These are phyloP conservation scores for Calliphora vomitoria DNA, from an alignment of 2,888 invertebrate genomes.

Conservation along the genomic window DNA sequence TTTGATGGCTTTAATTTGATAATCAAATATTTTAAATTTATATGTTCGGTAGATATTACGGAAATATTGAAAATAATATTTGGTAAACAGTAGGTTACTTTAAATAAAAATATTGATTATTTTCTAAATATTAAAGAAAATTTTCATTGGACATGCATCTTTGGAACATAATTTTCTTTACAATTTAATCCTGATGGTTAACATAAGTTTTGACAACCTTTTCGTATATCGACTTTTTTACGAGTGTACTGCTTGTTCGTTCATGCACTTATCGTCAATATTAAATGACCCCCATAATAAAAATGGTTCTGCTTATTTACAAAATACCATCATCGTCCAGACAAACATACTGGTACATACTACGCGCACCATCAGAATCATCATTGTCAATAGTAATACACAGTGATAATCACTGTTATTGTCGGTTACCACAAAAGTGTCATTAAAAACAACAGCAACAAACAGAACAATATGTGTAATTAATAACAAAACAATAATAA, in stretches of 20 bases:
- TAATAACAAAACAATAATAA: slow-evolving; percentile 41
- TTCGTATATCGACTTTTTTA: not conserved
- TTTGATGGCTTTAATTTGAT: too few species aligned
- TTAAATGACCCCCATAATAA: slow-evolving; percentile 27
- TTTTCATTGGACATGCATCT: too few species aligned
- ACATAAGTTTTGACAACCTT: too few species aligned
- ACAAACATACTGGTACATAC: not conserved
- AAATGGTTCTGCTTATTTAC: not conserved
- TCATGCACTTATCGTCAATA: slow-evolving; percentile 9
- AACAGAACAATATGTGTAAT: slow-evolving; percentile 58
- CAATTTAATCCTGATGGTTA: too few species aligned
- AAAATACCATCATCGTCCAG: slow-evolving; percentile 1
- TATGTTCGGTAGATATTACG: too few species aligned
- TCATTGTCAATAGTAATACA: not conserved
- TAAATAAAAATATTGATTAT: too few species aligned
- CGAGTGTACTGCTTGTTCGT: not conserved
- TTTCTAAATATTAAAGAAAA: too few species aligned
- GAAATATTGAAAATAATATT: too few species aligned
- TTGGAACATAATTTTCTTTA: too few species aligned
- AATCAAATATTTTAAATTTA: too few species aligned
- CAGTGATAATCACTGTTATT: slow-evolving; percentile 42
- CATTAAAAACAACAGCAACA: slow-evolving; percentile 65
- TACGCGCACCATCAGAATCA: not conserved
- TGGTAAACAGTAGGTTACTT: too few species aligned
- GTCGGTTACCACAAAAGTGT: slow-evolving; percentile 60